A percentile compares a stretch with the other conserved stretches of the same genome.
Conservation (phyloP, 1,140 invertebrate genomes). For the Apis florea region DNA sequence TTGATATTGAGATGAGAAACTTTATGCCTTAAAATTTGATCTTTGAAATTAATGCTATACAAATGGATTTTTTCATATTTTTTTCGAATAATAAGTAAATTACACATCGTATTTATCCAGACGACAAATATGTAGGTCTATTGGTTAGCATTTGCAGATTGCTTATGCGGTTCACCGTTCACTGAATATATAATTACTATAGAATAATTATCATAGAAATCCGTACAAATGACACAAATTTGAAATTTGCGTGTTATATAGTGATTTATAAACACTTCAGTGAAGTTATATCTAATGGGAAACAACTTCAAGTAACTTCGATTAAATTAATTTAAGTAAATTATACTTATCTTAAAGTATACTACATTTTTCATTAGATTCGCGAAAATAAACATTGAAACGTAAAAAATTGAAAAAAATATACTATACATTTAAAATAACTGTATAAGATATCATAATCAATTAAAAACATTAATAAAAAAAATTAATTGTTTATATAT, state of each 20-base stretch:
- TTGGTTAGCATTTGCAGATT: constrained; percentile 25
- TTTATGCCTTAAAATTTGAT: no score
- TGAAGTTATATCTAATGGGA: background rate
- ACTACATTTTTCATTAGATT: background rate
- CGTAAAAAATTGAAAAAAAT: background rate
- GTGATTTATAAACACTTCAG: constrained; percentile 38
- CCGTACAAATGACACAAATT: constrained; percentile 39
- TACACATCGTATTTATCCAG: constrained; percentile 42
- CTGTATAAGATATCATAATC: background rate
- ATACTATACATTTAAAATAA: no score
- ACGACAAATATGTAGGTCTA: constrained; percentile 65
- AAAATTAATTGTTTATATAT: background rate
- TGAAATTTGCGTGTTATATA: constrained; percentile 27
- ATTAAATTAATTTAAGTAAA: background rate
- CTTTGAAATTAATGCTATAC: background rate
- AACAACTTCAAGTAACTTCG: background rate
- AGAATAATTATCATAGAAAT: constrained; percentile 18
- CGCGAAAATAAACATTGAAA: background rate
- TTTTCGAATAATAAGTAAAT: background rate
- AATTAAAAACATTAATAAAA: background rate
- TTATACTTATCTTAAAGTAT: background rate
- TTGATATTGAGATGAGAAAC: background rate
- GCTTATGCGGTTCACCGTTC: constrained; percentile 54
- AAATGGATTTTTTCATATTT: background rate
- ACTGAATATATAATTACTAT: constrained; percentile 40